A percentile compares a stretch with the other conserved stretches of the same genome.
Evolutionary conservation across 1,140 invertebrate species (phyloP).

Genomic region (Halyomorpha halys): DNA sequence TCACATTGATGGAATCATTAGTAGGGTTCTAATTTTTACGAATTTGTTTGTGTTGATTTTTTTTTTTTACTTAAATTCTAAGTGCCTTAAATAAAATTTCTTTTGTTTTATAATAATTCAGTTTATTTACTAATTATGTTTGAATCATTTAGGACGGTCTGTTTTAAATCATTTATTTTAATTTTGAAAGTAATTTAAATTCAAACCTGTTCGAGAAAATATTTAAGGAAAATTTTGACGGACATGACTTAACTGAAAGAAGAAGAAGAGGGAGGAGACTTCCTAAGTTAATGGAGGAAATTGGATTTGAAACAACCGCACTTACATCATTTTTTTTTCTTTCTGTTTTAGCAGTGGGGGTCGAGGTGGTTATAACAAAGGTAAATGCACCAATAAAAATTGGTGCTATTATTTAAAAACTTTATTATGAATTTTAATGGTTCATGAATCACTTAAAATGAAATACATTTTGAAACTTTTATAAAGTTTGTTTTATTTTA

Average conservation of each 20-base stretch:
- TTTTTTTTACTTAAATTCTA: too few relatives aligned
- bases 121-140: too few relatives aligned
- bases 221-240: constrained; percentile 2
- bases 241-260: constrained; percentile 3
- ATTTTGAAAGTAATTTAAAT: too few relatives aligned
- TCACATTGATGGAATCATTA: too few relatives aligned
- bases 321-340: constrained; percentile 23
- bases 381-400: constrained; percentile 29
- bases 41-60: too few relatives aligned
- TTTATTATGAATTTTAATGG: not conserved
- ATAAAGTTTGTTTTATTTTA: too few relatives aligned
- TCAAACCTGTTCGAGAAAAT: too few relatives aligned
- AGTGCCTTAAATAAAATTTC: too few relatives aligned
- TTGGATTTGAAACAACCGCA: constrained; percentile 8
- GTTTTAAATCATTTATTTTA: too few relatives aligned
- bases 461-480: constrained; percentile 10
- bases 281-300: constrained; percentile 5
- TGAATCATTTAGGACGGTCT: too few relatives aligned
- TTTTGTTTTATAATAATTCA: too few relatives aligned
- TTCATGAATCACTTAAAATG: constrained; percentile 1
- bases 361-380: constrained; percentile 33
- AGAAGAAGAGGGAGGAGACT: constrained; percentile 9
- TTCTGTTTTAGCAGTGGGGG: constrained; percentile 32
- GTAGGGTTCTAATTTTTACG: too few relatives aligned
- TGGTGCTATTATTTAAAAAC: constrained; percentile 26